Conservation (phyloP, 2,888 invertebrate genomes). For the Hydrotaea diabolus region DNA sequence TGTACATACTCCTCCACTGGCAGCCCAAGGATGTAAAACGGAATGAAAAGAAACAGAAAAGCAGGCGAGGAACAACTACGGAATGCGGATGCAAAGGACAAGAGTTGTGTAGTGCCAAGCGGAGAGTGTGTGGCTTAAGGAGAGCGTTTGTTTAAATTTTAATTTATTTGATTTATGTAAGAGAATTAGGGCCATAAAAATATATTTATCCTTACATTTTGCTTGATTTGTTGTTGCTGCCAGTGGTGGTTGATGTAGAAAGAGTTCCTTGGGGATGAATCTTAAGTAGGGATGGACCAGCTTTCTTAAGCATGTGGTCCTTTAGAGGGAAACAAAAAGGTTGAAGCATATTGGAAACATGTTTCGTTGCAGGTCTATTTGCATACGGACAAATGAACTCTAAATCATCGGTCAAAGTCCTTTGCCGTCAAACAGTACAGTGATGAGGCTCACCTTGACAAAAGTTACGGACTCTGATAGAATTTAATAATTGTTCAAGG, state of each 20-base stretch:
- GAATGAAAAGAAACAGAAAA: not conserved
- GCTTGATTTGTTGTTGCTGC: slow-evolving; percentile 13
- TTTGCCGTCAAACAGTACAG: no score
- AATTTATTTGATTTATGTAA: slow-evolving; percentile 35
- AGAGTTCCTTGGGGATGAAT: slow-evolving; percentile 10
- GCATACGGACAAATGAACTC: no score
- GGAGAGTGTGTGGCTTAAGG: not conserved
- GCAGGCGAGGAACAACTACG: not conserved
- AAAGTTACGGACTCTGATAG: no score
- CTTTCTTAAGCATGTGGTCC: not conserved
- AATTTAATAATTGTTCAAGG: no score
- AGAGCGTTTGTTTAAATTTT: slow-evolving; percentile 19
- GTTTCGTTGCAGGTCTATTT: no score
- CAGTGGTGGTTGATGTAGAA: not conserved
- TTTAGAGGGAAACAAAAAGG: no score
- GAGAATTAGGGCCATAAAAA: slow-evolving; percentile 25
- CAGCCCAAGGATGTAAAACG: not conserved
- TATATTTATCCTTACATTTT: slow-evolving; percentile 35
- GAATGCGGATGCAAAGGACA: not conserved
- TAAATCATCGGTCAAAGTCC: no score
- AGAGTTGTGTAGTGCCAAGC: not conserved
- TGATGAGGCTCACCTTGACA: no score
- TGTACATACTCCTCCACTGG: not conserved
- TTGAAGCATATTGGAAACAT: no score
- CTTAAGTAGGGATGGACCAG: not conserved